Conservation (phyloP, 2,888 invertebrate species). For the Salticus scenicus region DNA sequence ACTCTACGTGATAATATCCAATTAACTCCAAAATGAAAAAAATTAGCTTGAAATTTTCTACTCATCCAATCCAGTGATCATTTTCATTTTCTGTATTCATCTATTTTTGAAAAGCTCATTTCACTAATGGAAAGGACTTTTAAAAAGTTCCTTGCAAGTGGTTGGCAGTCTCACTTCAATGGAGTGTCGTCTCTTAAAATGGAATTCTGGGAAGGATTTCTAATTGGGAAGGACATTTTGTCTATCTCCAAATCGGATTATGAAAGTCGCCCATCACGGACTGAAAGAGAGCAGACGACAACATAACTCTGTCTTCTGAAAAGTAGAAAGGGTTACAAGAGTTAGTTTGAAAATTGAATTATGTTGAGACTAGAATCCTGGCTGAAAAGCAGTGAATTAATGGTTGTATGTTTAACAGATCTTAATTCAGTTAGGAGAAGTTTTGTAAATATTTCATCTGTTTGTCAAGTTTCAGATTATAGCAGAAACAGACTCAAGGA, state of each 20-base stretch:
- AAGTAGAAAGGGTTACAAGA: background rate
- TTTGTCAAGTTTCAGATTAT: no score
- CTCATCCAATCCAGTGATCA: no score
- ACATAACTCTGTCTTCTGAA: background rate
- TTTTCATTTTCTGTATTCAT: no score
- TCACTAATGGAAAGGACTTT: background rate
- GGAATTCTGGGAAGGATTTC: background rate
- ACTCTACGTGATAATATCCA: no score
- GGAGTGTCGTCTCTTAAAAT: background rate
- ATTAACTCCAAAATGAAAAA: no score
- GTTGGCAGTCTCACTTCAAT: background rate
- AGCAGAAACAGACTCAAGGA: no score
- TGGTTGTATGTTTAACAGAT: background rate
- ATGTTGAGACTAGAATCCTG: background rate
- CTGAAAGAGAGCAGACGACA: background rate
- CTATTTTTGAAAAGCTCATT: background rate
- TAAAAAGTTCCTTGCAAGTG: background rate
- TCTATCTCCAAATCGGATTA: background rate
- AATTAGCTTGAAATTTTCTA: no score
- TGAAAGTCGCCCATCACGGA: background rate
- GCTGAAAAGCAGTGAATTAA: background rate
- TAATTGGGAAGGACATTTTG: background rate
- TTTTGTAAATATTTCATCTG: no score
- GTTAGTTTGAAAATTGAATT: background rate
- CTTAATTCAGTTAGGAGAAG: no score